A percentile compares a stretch with the other conserved stretches of the same genome.
Evolutionary conservation across 2,888 invertebrate species (phyloP).

Genomic region (Heliconius charithonia): DNA sequence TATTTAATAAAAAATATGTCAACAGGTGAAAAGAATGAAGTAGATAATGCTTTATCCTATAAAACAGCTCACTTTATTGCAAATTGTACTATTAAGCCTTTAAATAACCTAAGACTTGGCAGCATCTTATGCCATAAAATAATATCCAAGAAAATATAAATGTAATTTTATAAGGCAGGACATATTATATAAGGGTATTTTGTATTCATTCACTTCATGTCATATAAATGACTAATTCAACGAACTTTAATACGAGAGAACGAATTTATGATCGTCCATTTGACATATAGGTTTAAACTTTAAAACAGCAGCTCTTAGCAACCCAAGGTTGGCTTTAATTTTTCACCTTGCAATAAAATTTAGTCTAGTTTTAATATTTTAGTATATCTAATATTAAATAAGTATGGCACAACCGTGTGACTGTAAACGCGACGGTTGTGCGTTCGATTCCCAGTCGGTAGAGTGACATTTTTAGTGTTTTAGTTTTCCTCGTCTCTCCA

Average conservation of each 20-base stretch:
- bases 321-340: background rate
- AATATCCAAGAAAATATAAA: background rate
- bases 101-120: background rate
- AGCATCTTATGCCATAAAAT: background rate
- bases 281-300: background rate
- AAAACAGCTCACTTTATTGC: no score
- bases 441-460: background rate
- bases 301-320: background rate
- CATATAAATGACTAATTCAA: background rate
- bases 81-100: background rate
- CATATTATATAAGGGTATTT: background rate
- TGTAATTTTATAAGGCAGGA: background rate
- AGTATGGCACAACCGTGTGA: background rate
- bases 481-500: no score
- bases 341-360: background rate
- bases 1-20: no score
- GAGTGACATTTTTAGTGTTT: background rate
- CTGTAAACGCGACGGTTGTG: background rate
- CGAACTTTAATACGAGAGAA: background rate
- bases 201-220: background rate
- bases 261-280: conserved; percentile 6
- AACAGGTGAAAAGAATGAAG: no score
- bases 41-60: no score
- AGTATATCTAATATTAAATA: background rate
- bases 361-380: background rate